Base-by-base conservation (phyloP, 2,888 invertebrate species). In the Trachelus tabidus region DNA sequence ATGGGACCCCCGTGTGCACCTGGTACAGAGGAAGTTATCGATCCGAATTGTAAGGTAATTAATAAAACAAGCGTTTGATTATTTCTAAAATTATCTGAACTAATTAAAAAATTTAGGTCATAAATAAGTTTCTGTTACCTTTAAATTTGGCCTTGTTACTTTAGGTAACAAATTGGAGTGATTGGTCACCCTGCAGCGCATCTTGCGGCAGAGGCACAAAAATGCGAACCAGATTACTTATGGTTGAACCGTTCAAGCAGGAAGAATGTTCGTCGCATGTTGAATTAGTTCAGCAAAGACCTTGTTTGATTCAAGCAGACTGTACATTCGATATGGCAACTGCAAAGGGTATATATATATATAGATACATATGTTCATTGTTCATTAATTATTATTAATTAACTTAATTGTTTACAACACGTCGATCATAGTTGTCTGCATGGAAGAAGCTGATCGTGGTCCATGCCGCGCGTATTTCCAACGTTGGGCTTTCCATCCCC, bases 181-280 rank as follows among this genome's bases (percentile, higher is more conserved):
- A 96, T 83, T 98, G 98, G 98, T 97, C 97, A 78, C 96, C 98
- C 0, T 98, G 98, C 92, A 96, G 96, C 76, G 96, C 96, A 0
- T 94, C 96, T 11, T 98, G 98, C 90, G 98, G 98, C 0, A 94
- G 94, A 88, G 98, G 98, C 0, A 94, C 96, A 30, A 93, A 94
- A 80, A 91, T 94, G 78, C 94, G 97, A 77, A 96, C 96, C 68
- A 94, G 98, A 9, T 93, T 97, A 82, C 88, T 95, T 31, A 89
- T 95, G 79, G 94, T 96, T 76, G 94, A 95, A 74, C 94, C 95
- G 3, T 94, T 93, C 15, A 90, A 93, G 33, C 94, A 95, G 88
- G 92, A 93, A 82, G 93, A 93, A 80, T 98, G 97, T 91, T 93
- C 94, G 69, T 92, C 94, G 15, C 93, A 94, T 76, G 93, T 96